phyloP scores from a whole-genome alignment of 1,140 invertebrate species.

The Pristionchus pacificus region DNA sequence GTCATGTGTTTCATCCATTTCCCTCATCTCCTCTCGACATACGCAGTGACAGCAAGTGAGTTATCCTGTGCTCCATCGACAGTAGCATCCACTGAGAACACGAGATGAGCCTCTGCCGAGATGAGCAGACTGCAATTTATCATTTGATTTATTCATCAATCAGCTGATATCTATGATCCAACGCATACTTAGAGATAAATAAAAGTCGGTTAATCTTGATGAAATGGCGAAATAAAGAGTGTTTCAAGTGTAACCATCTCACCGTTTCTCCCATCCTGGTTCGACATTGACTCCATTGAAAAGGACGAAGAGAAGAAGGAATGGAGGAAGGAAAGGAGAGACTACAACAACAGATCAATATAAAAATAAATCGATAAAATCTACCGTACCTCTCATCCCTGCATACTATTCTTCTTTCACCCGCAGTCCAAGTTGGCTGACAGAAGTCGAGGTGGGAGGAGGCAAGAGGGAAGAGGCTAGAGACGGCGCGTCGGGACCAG shows the following conservation, averaged over 20 bases:
- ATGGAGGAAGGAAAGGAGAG: no score
- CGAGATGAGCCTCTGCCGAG: slow-evolving; percentile 82
- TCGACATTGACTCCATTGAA: slow-evolving; percentile 69
- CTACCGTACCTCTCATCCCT: no score
- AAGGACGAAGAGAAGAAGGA: no score
- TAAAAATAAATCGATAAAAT: no score
- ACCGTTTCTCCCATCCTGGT: slow-evolving; percentile 79
- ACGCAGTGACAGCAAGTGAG: slow-evolving; percentile 65
- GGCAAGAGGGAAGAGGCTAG: no score
- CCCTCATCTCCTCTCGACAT: neutral
- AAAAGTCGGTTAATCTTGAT: neutral
- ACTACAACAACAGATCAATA: no score
- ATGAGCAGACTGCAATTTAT: no score
- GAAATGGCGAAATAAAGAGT: neutral
- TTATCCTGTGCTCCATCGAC: slow-evolving; percentile 91
- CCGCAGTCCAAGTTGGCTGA: no score
- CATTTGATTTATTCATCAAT: no score
- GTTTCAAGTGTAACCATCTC: neutral
- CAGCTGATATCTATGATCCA: neutral
- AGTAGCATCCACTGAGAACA: slow-evolving; percentile 68
- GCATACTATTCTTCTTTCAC: no score
- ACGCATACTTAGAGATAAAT: neutral
- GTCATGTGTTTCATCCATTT: neutral
- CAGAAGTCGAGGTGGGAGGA: no score
- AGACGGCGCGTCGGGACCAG: no score